A percentile compares a stretch with the other conserved stretches of the same genome.
Evolutionary conservation across 2,888 invertebrate genomes (phyloP).

Genomic region (Oscheius myriophilus): DNA sequence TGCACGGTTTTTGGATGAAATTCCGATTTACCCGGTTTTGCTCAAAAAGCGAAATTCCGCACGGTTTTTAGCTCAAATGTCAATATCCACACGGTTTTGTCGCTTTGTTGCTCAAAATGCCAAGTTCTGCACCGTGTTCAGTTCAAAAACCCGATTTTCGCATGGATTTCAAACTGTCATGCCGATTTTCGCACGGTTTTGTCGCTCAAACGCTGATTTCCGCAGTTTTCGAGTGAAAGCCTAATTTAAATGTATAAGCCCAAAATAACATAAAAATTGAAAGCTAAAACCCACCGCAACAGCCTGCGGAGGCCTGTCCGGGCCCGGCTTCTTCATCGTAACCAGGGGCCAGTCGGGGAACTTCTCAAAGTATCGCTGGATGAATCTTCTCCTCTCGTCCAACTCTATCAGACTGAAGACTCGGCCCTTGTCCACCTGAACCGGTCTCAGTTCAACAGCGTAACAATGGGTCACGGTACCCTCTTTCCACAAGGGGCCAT

Average conservation of each 20-base stretch:
- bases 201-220: too few species aligned
- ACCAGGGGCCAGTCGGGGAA: constrained; percentile 56
- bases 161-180: too few species aligned
- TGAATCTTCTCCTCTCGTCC: constrained; percentile 26
- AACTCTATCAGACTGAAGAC: constrained; percentile 8
- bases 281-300: not conserved
- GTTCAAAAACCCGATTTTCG: too few species aligned
- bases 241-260: too few species aligned
- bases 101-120: too few species aligned
- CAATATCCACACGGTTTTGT: too few species aligned
- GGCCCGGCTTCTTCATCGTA: constrained; percentile 33
- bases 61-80: too few species aligned
- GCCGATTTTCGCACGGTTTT: too few species aligned
- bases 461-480: not conserved
- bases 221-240: too few species aligned
- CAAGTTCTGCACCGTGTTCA: too few species aligned
- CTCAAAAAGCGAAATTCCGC: not conserved
- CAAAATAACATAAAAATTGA: not conserved
- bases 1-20: too few species aligned
- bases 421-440: not conserved
- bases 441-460: not conserved
- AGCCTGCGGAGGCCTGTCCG: constrained; percentile 31
- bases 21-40: not conserved
- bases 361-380: constrained; percentile 34
- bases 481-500: not conserved